These are phyloP conservation scores for Phalacrocorax carbo DNA, from an alignment of 2,113 vertebrate genomes.

Conservation along the genomic window DNA sequence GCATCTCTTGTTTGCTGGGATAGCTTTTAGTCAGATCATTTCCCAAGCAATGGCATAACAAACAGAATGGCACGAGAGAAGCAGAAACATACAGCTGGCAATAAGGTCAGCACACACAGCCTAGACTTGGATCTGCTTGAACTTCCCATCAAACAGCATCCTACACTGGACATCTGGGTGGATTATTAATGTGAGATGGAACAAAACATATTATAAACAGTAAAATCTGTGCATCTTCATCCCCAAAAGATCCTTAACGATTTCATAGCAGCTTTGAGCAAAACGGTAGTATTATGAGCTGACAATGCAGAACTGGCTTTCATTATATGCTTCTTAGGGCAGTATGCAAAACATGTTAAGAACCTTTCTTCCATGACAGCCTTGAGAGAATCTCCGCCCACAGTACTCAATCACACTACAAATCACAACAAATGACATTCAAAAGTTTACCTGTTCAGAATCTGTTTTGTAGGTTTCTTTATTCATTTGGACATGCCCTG, in stretches of 20 bases:
- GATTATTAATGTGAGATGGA: conserved; percentile 10
- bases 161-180: conserved; percentile 1
- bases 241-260: not conserved
- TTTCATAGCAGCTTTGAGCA: not conserved
- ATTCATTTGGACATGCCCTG: not conserved
- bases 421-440: not conserved
- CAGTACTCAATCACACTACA: not conserved
- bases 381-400: not conserved
- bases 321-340: not conserved
- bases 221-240: not conserved
- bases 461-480: not conserved
- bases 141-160: not conserved
- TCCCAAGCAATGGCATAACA: not conserved
- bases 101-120: not conserved
- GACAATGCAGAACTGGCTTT: not conserved
- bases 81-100: not conserved
- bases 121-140: not conserved
- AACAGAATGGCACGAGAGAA: not conserved
- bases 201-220: conserved; percentile 23
- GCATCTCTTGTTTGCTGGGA: not conserved
- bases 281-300: not conserved
- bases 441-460: not conserved
- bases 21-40: not conserved
- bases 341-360: not conserved
- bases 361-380: not conserved